Evolutionary conservation across 1,140 invertebrate genomes (phyloP).

Genomic region (Tetragnatha versicolor): DNA sequence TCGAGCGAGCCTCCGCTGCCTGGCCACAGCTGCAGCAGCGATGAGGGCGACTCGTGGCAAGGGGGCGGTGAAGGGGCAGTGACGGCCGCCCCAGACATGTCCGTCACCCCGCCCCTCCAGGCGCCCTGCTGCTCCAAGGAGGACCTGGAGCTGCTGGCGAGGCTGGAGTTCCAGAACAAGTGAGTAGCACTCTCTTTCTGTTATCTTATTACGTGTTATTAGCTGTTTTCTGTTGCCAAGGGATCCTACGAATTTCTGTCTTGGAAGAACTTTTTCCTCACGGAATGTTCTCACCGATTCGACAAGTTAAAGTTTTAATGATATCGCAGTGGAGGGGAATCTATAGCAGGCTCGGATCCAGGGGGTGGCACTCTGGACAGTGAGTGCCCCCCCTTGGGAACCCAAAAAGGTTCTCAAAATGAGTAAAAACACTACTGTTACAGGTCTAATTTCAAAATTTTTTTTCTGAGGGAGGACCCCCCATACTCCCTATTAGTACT

Average conservation of each 20-base stretch:
- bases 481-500: no score
- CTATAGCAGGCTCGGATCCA: no score
- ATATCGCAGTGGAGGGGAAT: background rate
- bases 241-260: no score
- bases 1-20: background rate
- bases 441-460: no score
- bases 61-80: background rate
- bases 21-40: background rate
- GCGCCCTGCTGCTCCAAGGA: conserved; percentile 59
- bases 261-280: no score
- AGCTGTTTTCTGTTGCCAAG: no score
- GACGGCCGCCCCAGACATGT: background rate
- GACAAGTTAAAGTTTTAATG: background rate
- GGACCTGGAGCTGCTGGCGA: conserved; percentile 85
- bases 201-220: background rate
- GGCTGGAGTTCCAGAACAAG: conserved; percentile 92
- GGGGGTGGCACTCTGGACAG: no score
- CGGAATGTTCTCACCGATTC: no score
- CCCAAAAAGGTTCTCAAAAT: no score
- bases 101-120: background rate
- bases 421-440: no score
- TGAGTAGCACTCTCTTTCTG: conserved; percentile 59
- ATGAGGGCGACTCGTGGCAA: background rate
- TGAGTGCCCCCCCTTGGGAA: no score
- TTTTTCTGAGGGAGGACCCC: no score